Evolutionary conservation across 1,140 invertebrate species (phyloP).

Genomic region (Bombyx mandarina): DNA sequence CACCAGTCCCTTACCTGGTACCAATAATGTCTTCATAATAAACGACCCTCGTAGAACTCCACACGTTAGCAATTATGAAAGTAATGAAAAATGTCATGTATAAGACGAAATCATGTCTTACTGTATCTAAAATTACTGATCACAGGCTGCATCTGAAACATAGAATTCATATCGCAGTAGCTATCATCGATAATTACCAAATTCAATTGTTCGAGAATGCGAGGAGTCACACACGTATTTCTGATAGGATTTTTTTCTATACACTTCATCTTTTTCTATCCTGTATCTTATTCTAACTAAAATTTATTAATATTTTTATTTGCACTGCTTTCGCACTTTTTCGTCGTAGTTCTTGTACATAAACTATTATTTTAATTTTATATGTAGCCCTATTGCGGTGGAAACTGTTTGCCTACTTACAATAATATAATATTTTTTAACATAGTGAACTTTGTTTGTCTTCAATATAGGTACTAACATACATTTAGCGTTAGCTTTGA

Average conservation of each 20-base stretch:
- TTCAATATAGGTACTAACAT: too few species aligned
- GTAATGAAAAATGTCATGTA: too few species aligned
- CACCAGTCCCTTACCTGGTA: constrained; percentile 71
- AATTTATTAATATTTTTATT: constrained; percentile 24
- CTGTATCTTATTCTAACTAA: not conserved
- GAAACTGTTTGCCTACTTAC: too few species aligned
- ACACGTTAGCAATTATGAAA: too few species aligned
- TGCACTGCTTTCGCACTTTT: constrained; percentile 55
- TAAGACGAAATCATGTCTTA: constrained; percentile 3
- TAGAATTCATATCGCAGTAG: constrained; percentile 16
- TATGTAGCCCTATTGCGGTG: not conserved
- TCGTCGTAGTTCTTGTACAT: constrained; percentile 15
- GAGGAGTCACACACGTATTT: not conserved
- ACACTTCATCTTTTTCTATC: too few species aligned
- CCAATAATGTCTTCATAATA: constrained; percentile 47
- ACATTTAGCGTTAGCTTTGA: too few species aligned
- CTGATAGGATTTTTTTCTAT: too few species aligned
- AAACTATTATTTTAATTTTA: constrained; percentile 19
- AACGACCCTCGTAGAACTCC: constrained; percentile 47
- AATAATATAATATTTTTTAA: too few species aligned
- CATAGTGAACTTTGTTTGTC: too few species aligned
- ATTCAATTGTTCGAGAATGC: not conserved
- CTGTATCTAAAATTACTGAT: constrained; percentile 29
- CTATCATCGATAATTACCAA: constrained; percentile 4
- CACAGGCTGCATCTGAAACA: constrained; percentile 33